These are phyloP conservation scores for Eledona agricola DNA, from an alignment of 2,888 invertebrate species.

Conservation along the genomic window DNA sequence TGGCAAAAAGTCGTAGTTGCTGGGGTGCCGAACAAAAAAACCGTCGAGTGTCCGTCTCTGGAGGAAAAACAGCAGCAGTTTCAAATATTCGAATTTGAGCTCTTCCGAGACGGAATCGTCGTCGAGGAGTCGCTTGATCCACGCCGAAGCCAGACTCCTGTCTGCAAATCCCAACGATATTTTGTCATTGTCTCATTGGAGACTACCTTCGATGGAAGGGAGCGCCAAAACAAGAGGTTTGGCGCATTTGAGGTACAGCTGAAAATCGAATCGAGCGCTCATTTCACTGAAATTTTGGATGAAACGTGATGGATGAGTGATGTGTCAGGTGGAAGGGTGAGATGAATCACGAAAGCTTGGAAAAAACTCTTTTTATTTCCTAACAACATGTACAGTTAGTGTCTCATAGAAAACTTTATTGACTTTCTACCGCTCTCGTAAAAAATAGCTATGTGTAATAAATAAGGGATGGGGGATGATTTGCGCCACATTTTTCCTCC, in stretches of 20 bases:
- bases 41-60: conserved; percentile 60
- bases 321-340: background rate
- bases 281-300: conserved; percentile 1
- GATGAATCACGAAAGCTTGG: background rate
- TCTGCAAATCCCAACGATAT: no score
- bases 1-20: conserved; percentile 50
- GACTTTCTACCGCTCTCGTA: background rate
- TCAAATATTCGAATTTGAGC: conserved; percentile 59
- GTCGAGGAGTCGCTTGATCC: conserved; percentile 60
- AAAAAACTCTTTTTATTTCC: conserved; percentile 1
- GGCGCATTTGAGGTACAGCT: conserved; percentile 11
- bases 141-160: conserved; percentile 56
- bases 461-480: no score
- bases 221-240: conserved; percentile 7
- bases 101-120: conserved; percentile 49
- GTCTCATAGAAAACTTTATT: conserved; percentile 2
- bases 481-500: no score
- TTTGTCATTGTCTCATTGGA: no score
- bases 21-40: conserved; percentile 60
- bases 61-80: conserved; percentile 61
- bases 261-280: background rate
- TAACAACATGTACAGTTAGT: conserved; percentile 2
- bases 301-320: no score
- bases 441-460: background rate
- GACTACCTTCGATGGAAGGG: conserved; percentile 1